Conservation (phyloP, 1,140 invertebrate species). For the Pissodes strobi region DNA sequence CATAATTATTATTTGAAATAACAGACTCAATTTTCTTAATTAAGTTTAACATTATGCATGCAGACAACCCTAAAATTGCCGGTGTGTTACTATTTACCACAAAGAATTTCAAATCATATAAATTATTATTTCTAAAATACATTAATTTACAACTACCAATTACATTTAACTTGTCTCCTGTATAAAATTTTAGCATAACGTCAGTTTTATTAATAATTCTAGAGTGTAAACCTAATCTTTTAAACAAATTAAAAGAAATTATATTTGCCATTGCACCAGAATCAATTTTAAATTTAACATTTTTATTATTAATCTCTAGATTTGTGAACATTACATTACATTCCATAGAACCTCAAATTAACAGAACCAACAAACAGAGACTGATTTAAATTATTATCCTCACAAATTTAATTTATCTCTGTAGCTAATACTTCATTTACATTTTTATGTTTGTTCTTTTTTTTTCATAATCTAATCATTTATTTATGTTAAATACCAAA, state of each 20-base stretch:
- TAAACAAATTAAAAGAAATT: slow-evolving; percentile 6
- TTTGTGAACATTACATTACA: background rate
- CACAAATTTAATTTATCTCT: too few relatives aligned
- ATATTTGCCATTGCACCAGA: slow-evolving; percentile 11
- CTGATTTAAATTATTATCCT: too few relatives aligned
- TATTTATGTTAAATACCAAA: too few relatives aligned
- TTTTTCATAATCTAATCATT: too few relatives aligned
- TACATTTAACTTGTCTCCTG: slow-evolving; percentile 7
- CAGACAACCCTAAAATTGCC: background rate
- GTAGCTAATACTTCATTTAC: too few relatives aligned
- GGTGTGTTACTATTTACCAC: slow-evolving; percentile 13
- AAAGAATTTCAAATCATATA: slow-evolving; percentile 20
- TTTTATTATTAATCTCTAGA: slow-evolving; percentile 1
- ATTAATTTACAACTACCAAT: slow-evolving; percentile 3
- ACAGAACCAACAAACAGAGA: too few relatives aligned
- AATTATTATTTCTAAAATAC: slow-evolving; percentile 2
- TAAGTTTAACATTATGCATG: background rate
- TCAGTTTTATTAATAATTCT: background rate
- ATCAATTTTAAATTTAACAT: slow-evolving; percentile 9
- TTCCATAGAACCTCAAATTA: too few relatives aligned
- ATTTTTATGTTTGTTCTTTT: too few relatives aligned
- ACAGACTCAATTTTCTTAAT: slow-evolving; percentile 12
- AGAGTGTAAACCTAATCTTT: slow-evolving; percentile 3
- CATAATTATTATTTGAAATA: slow-evolving; percentile 1
- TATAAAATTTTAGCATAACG: slow-evolving; percentile 24